These are phyloP conservation scores for Coleophora deauratella DNA, from an alignment of 2,888 invertebrate species.

Conservation along the genomic window DNA sequence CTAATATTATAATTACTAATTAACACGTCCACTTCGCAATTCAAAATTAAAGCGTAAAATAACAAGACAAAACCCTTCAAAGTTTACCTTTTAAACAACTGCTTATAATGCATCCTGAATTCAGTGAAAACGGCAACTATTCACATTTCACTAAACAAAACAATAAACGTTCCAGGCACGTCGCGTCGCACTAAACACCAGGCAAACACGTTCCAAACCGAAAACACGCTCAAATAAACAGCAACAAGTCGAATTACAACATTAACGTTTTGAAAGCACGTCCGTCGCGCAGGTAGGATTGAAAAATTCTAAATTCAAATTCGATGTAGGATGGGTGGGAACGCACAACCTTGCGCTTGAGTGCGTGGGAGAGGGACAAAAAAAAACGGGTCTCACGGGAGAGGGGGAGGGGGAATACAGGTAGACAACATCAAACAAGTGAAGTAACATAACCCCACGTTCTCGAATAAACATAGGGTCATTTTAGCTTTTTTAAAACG, in stretches of 20 bases:
- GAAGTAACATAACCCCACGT: conserved; percentile 18
- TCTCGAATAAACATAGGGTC: conserved; percentile 19
- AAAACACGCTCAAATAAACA: conserved; percentile 11
- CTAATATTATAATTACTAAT: no score
- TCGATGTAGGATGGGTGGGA: conserved; percentile 27
- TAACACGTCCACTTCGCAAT: no score
- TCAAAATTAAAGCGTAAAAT: no score
- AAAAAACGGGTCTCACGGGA: conserved; percentile 24
- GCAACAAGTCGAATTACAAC: no score
- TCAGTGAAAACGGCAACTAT: conserved; percentile 17
- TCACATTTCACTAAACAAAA: conserved; percentile 31
- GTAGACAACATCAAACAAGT: conserved; percentile 18
- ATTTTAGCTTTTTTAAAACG: conserved; percentile 5
- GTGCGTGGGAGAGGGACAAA: conserved; percentile 36
- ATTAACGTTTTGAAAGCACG: conserved; percentile 20
- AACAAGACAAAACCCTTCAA: no score
- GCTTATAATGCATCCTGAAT: conserved; percentile 64
- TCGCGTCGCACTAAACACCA: conserved; percentile 18
- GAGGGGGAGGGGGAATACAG: conserved; percentile 31
- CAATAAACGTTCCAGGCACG: conserved; percentile 29
- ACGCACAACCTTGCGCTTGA: conserved; percentile 30
- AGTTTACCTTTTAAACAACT: conserved; percentile 58
- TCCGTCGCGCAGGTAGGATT: conserved; percentile 37
- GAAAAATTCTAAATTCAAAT: conserved; percentile 41
- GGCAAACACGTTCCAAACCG: conserved; percentile 4